Conservation (phyloP, 2,888 invertebrate genomes). For the Lasioglossum leucozonium region DNA sequence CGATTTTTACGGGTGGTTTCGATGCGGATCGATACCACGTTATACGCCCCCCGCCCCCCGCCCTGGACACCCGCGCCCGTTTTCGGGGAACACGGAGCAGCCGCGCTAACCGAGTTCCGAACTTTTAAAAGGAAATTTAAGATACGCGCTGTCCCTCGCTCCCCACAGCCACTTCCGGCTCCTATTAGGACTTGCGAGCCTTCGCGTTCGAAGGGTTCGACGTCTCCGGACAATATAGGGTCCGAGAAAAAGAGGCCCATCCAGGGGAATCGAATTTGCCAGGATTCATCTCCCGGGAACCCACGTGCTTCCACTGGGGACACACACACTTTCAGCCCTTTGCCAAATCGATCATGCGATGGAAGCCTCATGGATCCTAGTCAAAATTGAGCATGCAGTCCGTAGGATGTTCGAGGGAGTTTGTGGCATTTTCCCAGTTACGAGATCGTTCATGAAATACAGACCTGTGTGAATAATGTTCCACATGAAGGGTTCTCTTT, state of each 20-base stretch:
- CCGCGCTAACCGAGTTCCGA: conserved; percentile 8
- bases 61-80: background rate
- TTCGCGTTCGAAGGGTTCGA: background rate
- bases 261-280: background rate
- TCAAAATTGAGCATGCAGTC: background rate
- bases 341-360: background rate
- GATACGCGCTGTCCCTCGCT: conserved; percentile 4
- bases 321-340: background rate
- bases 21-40: conserved; percentile 44
- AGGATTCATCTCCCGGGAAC: background rate
- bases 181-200: conserved; percentile 4
- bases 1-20: conserved; percentile 44
- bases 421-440: background rate
- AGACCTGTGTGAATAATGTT: no score
- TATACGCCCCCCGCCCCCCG: background rate
- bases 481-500: no score
- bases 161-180: background rate
- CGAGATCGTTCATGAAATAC: background rate
- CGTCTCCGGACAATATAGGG: background rate
- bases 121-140: conserved; percentile 24
- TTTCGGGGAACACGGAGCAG: background rate
- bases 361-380: background rate
- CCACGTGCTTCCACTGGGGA: background rate
- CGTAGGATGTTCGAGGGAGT: background rate
- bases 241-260: background rate